Conservation (phyloP, 2,888 invertebrate genomes). For the Phragmatobia fuliginosa region DNA sequence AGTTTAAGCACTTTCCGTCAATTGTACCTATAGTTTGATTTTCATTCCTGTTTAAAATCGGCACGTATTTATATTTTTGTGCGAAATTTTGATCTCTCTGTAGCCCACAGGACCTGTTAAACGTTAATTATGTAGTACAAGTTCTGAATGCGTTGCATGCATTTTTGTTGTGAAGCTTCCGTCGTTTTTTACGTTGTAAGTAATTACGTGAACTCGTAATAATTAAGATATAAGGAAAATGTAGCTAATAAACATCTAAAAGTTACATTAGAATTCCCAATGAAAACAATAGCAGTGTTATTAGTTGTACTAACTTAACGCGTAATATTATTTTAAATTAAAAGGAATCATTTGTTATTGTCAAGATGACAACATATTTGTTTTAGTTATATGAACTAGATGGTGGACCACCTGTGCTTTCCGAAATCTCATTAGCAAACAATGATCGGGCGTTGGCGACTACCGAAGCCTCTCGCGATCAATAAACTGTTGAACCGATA, state of each 20-base stretch:
- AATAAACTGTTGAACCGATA: conserved; percentile 68
- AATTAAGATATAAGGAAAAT: conserved; percentile 39
- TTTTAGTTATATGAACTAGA: conserved; percentile 62
- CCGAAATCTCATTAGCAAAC: conserved; percentile 80
- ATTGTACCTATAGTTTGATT: conserved; percentile 51
- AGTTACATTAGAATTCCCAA: conserved; percentile 30
- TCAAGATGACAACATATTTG: conserved; percentile 70
- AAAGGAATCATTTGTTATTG: conserved; percentile 60
- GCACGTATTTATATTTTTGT: conserved; percentile 33
- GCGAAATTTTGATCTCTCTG: conserved; percentile 23
- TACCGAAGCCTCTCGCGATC: conserved; percentile 63
- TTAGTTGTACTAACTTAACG: conserved; percentile 33
- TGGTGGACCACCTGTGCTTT: conserved; percentile 70
- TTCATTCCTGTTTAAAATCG: conserved; percentile 55
- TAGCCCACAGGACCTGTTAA: conserved; percentile 16
- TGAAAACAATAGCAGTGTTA: conserved; percentile 39
- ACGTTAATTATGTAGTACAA: conserved; percentile 31
- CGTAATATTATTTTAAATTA: conserved; percentile 52
- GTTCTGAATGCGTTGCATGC: conserved; percentile 34
- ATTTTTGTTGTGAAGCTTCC: conserved; percentile 37
- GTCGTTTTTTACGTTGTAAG: conserved; percentile 37
- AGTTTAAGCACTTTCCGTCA: conserved; percentile 56
- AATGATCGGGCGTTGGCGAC: conserved; percentile 70
- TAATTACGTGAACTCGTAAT: conserved; percentile 35
- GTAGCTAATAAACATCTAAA: conserved; percentile 33